Evolutionary conservation across 1,140 invertebrate genomes (phyloP).

Genomic region (Antheraea pernyi): DNA sequence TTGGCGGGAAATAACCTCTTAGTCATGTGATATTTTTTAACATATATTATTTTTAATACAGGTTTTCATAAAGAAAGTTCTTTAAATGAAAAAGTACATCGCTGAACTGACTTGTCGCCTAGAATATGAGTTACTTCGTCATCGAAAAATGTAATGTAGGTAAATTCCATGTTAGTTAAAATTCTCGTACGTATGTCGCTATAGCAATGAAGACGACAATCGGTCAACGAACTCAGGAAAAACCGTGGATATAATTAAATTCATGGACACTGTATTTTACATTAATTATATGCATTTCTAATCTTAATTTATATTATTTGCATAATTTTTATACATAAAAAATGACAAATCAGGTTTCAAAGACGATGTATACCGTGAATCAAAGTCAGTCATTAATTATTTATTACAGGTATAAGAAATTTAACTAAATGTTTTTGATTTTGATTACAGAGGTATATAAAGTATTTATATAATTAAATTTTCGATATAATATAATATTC

Average conservation of each 20-base stretch:
- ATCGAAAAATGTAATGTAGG: not conserved
- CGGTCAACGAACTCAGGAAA: constrained; percentile 25
- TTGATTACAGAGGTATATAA: too few relatives aligned
- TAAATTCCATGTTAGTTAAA: not conserved
- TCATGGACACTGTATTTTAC: constrained; percentile 15
- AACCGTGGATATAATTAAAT: constrained; percentile 15
- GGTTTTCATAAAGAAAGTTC: not conserved
- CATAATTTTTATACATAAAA: not conserved
- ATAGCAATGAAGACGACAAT: constrained; percentile 12
- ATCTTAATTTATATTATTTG: constrained; percentile 25
- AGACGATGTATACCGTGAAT: not conserved
- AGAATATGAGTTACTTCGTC: not conserved
- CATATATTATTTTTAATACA: not conserved
- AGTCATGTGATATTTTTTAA: constrained; percentile 5
- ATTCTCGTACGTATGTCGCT: not conserved
- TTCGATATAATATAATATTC: too few relatives aligned
- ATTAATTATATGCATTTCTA: constrained; percentile 4
- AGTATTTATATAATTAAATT: too few relatives aligned
- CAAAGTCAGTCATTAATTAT: too few relatives aligned
- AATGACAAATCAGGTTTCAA: not conserved
- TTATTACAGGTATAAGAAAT: too few relatives aligned
- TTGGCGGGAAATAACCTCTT: constrained; percentile 33
- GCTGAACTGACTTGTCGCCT: too few relatives aligned
- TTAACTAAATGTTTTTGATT: too few relatives aligned
- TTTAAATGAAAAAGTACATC: not conserved